These are phyloP conservation scores for Drosophila vallismaia DNA, from an alignment of 2,888 invertebrate species.

Conservation along the genomic window DNA sequence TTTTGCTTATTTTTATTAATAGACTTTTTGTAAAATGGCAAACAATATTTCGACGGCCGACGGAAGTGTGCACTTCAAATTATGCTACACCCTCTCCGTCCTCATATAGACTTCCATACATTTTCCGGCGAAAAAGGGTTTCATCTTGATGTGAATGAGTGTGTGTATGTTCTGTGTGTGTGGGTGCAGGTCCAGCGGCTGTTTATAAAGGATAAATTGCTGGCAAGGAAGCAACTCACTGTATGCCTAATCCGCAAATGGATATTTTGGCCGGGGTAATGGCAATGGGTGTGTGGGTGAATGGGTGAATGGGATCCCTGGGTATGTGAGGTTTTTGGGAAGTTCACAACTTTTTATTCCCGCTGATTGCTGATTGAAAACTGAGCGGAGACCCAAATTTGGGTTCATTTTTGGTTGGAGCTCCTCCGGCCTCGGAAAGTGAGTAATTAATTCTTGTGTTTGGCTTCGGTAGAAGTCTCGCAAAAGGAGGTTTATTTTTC, in stretches of 20 bases:
- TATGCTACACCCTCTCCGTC: slow-evolving; percentile 56
- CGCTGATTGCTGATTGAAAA: slow-evolving; percentile 37
- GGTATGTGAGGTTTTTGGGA: slow-evolving; percentile 3
- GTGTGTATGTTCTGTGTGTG: slow-evolving; percentile 2
- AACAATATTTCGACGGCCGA: slow-evolving; percentile 58
- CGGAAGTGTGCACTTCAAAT: slow-evolving; percentile 67
- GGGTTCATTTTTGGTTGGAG: slow-evolving; percentile 27
- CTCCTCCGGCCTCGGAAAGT: slow-evolving; percentile 17
- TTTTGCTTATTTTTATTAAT: slow-evolving; percentile 75
- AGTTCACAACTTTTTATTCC: slow-evolving; percentile 38
- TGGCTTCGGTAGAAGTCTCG: slow-evolving; percentile 22
- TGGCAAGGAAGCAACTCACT: slow-evolving; percentile 56
- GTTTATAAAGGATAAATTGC: slow-evolving; percentile 75
- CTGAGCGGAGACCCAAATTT: slow-evolving; percentile 8
- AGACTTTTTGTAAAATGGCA: slow-evolving; percentile 68
- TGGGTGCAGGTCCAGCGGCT: slow-evolving; percentile 60
- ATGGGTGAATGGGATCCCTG: neutral
- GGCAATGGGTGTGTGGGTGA: slow-evolving; percentile 12
- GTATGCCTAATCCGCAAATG: slow-evolving; percentile 75
- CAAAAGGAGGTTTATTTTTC: slow-evolving; percentile 20
- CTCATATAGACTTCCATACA: neutral
- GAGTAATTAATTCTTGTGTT: slow-evolving; percentile 42
- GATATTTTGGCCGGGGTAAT: slow-evolving; percentile 67
- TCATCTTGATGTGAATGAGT: neutral
- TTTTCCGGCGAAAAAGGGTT: slow-evolving; percentile 23